Percentiles rank a stretch among this genome's conserved stretches.
Evolutionary conservation across 2,888 invertebrate genomes (phyloP).

Genomic region (Mesorhabditis sp.): DNA sequence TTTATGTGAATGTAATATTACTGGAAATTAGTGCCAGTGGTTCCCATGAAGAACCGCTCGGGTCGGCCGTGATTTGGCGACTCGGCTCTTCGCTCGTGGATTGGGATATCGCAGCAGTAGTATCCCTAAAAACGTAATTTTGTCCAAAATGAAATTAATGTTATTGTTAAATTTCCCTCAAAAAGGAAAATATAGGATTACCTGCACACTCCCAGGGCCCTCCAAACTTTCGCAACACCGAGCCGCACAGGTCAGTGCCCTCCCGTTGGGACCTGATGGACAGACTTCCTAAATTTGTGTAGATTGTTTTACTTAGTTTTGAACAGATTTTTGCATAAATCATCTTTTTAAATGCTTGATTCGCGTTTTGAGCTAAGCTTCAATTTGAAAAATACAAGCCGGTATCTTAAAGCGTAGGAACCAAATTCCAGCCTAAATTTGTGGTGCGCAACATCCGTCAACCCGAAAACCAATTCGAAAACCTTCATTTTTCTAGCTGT

Average conservation of each 20-base stretch:
- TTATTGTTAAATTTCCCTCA: neutral
- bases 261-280: constrained; percentile 13
- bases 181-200: neutral
- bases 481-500: too few relatives aligned
- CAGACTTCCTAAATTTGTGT: neutral
- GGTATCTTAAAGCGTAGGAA: too few relatives aligned
- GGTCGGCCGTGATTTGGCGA: constrained; percentile 19
- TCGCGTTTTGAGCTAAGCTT: too few relatives aligned
- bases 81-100: constrained; percentile 21
- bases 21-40: constrained; percentile 52
- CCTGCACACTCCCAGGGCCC: constrained; percentile 11
- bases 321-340: too few relatives aligned
- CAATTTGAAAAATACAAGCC: too few relatives aligned
- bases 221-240: constrained; percentile 29
- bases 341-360: too few relatives aligned
- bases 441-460: too few relatives aligned
- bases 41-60: constrained; percentile 41
- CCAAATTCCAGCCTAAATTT: too few relatives aligned
- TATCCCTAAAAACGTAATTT: constrained; percentile 35
- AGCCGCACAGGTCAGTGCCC: constrained; percentile 20
- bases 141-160: too few relatives aligned
- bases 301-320: neutral
- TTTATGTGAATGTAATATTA: constrained; percentile 19
- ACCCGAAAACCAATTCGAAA: too few relatives aligned
- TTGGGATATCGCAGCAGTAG: constrained; percentile 45